Percentiles rank a stretch among this genome's conserved stretches.
phyloP scores from a whole-genome alignment of 2,113 vertebrate species.

The Callopanchax toddi region DNA sequence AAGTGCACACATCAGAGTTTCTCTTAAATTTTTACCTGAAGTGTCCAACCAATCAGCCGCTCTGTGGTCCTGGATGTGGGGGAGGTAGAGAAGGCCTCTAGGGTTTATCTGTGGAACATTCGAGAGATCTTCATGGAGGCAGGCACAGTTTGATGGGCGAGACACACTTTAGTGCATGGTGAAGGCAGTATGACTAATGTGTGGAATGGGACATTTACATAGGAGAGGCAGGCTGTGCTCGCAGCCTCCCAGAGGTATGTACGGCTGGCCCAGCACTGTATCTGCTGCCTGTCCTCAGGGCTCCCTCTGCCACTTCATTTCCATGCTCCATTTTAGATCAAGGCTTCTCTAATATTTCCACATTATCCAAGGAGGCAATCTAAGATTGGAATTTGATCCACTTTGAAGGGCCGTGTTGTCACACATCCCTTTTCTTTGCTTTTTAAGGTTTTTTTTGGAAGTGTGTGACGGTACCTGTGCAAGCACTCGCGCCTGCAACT shows the following conservation, averaged over 20 bases:
- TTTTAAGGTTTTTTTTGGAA: conserved; percentile 40
- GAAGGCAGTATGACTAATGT: conserved; percentile 80
- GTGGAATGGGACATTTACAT: conserved; percentile 81
- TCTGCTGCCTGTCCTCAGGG: conserved; percentile 77
- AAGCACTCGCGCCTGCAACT: conserved; percentile 1
- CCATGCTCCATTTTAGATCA: conserved; percentile 82
- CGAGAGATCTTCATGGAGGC: conserved; percentile 71
- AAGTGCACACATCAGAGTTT: conserved; percentile 60
- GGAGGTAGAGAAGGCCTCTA: conserved; percentile 64
- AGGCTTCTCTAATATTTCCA: conserved; percentile 80
- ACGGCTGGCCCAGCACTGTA: conserved; percentile 64
- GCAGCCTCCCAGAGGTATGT: conserved; percentile 77
- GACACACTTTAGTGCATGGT: conserved; percentile 72
- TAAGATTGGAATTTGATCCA: conserved; percentile 82
- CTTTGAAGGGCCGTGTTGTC: conserved; percentile 68
- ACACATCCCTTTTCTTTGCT: conserved; percentile 23
- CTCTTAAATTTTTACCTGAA: conserved; percentile 63
- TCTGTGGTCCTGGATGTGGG: conserved; percentile 58
- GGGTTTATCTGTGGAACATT: conserved; percentile 77
- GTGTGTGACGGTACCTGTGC: conserved; percentile 55
- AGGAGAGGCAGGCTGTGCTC: conserved; percentile 71
- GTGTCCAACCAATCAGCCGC: conserved; percentile 68
- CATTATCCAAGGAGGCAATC: conserved; percentile 81
- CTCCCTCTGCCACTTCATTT: conserved; percentile 80
- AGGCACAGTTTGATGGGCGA: conserved; percentile 74